Percentiles rank a stretch among this genome's conserved stretches.
Evolutionary conservation across 2,113 vertebrate genomes (phyloP).

Genomic region (Pangasianodon hypophthalmus): DNA sequence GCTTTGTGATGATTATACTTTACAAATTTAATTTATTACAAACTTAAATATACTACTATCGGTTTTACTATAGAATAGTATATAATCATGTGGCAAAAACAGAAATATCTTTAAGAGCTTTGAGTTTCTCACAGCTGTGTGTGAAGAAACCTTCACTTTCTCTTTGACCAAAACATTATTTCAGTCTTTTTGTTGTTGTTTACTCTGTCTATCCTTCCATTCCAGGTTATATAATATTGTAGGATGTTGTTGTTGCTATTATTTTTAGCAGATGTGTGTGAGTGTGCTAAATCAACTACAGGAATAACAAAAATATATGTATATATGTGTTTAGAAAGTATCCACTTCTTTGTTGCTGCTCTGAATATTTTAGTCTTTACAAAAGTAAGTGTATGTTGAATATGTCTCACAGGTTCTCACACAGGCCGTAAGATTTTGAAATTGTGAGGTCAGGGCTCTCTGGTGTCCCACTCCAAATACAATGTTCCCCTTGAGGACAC

Average conservation of each 20-base stretch:
- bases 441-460: not conserved
- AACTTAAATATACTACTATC: not conserved
- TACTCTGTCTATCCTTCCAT: not conserved
- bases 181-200: not conserved
- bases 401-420: constrained; percentile 1
- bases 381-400: not conserved
- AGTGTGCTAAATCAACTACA: not conserved
- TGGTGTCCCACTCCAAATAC: not conserved
- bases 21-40: not conserved
- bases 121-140: not conserved
- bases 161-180: too few species aligned
- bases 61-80: not conserved
- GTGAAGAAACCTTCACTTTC: not conserved
- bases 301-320: not conserved
- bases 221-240: not conserved
- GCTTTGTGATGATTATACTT: not conserved
- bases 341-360: not conserved
- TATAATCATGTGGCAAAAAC: too few species aligned
- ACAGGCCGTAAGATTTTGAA: not conserved
- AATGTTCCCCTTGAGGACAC: not conserved
- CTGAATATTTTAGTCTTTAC: not conserved
- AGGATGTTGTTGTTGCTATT: not conserved
- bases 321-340: not conserved
- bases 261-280: not conserved
- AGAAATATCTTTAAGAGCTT: not conserved